A percentile compares a stretch with the other conserved stretches of the same genome.
phyloP scores from a whole-genome alignment of 2,888 invertebrate genomes.

The Caenorhabditis sulstoni region DNA sequence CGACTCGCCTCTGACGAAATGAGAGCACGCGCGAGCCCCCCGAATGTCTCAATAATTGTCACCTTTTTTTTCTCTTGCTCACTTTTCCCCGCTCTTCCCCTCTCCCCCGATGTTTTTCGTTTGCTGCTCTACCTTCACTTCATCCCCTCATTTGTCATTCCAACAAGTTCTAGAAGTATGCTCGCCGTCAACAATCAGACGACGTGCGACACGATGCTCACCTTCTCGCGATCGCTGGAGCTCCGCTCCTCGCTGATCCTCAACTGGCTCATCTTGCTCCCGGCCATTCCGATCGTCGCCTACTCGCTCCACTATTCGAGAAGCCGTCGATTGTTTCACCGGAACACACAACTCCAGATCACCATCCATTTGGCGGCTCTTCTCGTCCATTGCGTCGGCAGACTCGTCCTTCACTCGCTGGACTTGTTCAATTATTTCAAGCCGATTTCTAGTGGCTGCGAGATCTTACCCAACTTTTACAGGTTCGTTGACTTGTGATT shows the following conservation, averaged over 20 bases:
- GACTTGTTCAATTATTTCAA: conserved; percentile 45
- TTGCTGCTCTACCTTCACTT: too few species aligned
- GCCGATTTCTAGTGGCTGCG: conserved; percentile 17
- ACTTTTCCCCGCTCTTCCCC: too few species aligned
- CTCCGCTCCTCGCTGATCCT: conserved; percentile 17
- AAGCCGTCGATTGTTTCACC: conserved; percentile 23
- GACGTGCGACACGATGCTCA: conserved; percentile 34
- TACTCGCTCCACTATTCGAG: conserved; percentile 9
- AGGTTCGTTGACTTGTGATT: too few species aligned
- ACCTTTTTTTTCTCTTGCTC: too few species aligned
- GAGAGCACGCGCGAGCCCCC: too few species aligned
- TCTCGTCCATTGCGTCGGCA: conserved; percentile 37
- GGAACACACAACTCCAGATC: conserved; percentile 34
- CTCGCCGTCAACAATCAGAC: too few species aligned
- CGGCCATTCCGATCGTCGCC: conserved; percentile 18
- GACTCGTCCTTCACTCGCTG: conserved; percentile 32
- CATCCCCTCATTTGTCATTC: too few species aligned
- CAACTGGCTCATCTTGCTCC: conserved; percentile 42
- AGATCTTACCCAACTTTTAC: conserved; percentile 45
- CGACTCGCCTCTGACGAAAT: too few species aligned
- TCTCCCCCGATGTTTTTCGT: too few species aligned
- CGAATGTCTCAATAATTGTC: too few species aligned
- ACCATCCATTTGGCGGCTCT: conserved; percentile 29
- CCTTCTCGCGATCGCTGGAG: conserved; percentile 11
- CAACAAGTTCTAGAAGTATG: too few species aligned